Percentiles rank a stretch among this genome's conserved stretches.
phyloP scores from a whole-genome alignment of 2,888 invertebrate genomes.

The Noctua janthina region DNA sequence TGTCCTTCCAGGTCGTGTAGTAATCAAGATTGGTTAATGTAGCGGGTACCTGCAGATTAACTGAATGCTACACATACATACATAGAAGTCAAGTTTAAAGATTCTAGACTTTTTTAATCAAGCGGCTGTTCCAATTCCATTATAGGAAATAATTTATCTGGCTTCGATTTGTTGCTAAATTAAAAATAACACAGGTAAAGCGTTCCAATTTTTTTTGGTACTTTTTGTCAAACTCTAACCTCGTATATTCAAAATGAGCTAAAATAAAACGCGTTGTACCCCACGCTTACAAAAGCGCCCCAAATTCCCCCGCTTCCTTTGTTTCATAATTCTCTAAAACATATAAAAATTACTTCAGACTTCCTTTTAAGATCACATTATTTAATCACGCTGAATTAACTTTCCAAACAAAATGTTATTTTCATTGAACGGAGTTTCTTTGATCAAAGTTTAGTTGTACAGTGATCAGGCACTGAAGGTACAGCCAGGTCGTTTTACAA shows the following conservation, averaged over 20 bases:
- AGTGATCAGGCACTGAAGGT: slow-evolving; percentile 43
- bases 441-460: slow-evolving; percentile 51
- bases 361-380: slow-evolving; percentile 43
- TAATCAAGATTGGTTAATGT: not conserved
- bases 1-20: not conserved
- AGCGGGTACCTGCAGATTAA: not conserved
- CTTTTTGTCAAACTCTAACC: not conserved
- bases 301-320: slow-evolving; percentile 19
- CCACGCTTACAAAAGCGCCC: slow-evolving; percentile 10
- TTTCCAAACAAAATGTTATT: slow-evolving; percentile 52
- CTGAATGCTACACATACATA: not conserved
- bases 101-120: not conserved
- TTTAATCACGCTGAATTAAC: slow-evolving; percentile 44
- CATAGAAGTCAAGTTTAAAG: not conserved
- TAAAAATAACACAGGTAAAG: not conserved
- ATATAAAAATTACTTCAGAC: slow-evolving; percentile 35
- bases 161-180: not conserved
- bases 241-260: slow-evolving; percentile 20
- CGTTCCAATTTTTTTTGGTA: not conserved
- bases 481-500: slow-evolving; percentile 58
- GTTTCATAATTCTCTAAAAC: slow-evolving; percentile 37
- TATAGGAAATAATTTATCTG: not conserved
- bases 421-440: slow-evolving; percentile 49
- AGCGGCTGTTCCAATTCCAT: not conserved
- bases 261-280: slow-evolving; percentile 9